Evolutionary conservation across 2,113 vertebrate genomes (phyloP).

Genomic region (Centropus bengalensis): DNA sequence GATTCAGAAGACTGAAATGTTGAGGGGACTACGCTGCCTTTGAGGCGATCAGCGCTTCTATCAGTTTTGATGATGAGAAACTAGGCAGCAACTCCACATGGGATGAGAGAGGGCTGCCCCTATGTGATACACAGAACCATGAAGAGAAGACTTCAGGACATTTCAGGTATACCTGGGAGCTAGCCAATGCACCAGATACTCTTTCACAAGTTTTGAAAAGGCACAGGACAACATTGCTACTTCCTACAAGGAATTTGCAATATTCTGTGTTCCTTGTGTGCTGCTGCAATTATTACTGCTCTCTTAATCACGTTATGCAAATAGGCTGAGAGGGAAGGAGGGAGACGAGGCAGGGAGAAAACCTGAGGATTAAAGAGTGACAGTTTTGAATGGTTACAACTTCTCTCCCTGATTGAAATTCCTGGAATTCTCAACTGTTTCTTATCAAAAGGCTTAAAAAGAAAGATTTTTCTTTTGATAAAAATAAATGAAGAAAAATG

Average conservation of each 20-base stretch:
- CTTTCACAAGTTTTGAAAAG: not conserved
- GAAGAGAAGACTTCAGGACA: not conserved
- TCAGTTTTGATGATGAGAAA: not conserved
- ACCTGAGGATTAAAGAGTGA: not conserved
- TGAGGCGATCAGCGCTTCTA: not conserved
- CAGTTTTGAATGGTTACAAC: not conserved
- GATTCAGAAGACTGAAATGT: not conserved
- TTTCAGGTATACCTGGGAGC: not conserved
- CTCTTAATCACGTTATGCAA: conserved; percentile 37
- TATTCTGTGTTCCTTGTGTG: not conserved
- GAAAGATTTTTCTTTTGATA: conserved; percentile 35
- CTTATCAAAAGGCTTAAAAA: conserved; percentile 29
- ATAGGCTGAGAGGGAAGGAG: conserved; percentile 5
- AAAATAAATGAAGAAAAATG: conserved; percentile 58
- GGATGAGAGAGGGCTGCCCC: not conserved
- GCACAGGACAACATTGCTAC: not conserved
- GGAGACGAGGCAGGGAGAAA: not conserved
- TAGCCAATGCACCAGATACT: not conserved
- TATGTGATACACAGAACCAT: fast-evolving
- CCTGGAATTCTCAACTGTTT: conserved; percentile 36
- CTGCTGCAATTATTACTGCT: conserved; percentile 18
- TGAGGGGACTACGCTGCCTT: fast-evolving
- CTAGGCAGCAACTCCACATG: fast-evolving
- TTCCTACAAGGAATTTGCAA: not conserved
- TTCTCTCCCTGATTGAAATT: not conserved